Conservation (phyloP, 2,888 invertebrate genomes). For the Tyria jacobaeae region DNA sequence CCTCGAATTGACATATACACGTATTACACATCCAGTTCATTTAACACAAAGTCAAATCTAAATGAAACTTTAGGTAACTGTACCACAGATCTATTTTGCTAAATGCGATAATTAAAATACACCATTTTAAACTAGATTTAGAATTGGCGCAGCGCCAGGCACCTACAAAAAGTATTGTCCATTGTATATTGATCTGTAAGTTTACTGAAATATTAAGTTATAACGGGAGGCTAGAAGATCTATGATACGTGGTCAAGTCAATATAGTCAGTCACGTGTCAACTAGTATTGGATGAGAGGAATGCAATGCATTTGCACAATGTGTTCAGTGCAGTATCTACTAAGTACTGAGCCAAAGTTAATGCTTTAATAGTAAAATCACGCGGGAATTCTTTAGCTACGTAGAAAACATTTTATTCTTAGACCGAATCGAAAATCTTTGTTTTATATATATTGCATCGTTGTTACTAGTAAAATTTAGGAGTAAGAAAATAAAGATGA, state of each 20-base stretch:
- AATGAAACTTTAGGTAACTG: slow-evolving; percentile 19
- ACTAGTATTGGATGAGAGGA: slow-evolving; percentile 9
- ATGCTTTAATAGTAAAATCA: slow-evolving; percentile 28
- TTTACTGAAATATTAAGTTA: slow-evolving; percentile 7
- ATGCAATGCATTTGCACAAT: slow-evolving; percentile 16
- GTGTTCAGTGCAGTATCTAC: slow-evolving; percentile 4
- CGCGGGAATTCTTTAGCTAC: slow-evolving; percentile 24
- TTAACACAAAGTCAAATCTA: slow-evolving; percentile 10
- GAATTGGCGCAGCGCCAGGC: slow-evolving; percentile 39
- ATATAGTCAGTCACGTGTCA: slow-evolving; percentile 1
- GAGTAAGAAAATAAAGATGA: too few relatives aligned
- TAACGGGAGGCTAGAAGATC: slow-evolving; percentile 10
- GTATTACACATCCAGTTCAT: slow-evolving; percentile 17
- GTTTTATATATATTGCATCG: neutral
- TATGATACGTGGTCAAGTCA: slow-evolving; percentile 14
- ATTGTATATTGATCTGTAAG: slow-evolving; percentile 27
- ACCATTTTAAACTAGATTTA: slow-evolving; percentile 25
- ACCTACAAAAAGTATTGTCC: slow-evolving; percentile 23
- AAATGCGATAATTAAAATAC: slow-evolving; percentile 13
- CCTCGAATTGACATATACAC: slow-evolving; percentile 24
- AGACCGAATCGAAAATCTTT: neutral
- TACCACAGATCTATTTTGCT: slow-evolving; percentile 18
- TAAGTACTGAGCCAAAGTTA: slow-evolving; percentile 26
- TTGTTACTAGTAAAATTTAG: too few relatives aligned
- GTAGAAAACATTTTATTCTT: neutral